A percentile compares a stretch with the other conserved stretches of the same genome.
Conservation (phyloP, 1,140 invertebrate species). For the Procambarus clarkii region DNA sequence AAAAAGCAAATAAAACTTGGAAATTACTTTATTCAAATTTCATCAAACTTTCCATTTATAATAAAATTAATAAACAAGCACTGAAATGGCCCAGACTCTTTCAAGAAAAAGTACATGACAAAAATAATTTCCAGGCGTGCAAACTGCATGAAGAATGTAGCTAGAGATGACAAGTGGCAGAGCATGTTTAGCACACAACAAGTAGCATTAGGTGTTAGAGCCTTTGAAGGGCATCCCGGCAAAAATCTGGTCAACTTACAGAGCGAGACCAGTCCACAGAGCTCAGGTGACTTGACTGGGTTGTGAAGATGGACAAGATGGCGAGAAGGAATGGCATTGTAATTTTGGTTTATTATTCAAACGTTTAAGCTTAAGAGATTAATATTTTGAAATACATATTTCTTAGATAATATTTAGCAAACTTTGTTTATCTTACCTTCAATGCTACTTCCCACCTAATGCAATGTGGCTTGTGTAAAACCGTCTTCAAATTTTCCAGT, state of each 20-base stretch:
- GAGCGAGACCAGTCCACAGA: slow-evolving; percentile 20
- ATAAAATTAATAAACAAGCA: no score
- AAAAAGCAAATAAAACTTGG: background rate
- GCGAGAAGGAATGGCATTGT: background rate
- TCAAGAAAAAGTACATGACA: background rate
- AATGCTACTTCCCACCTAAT: slow-evolving; percentile 2
- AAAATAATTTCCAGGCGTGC: background rate
- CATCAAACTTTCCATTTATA: background rate
- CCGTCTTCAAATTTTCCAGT: background rate
- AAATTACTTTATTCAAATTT: background rate
- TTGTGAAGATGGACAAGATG: slow-evolving; percentile 9
- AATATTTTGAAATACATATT: background rate
- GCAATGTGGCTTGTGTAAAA: background rate
- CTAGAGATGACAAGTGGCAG: background rate
- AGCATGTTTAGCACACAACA: background rate
- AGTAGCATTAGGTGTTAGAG: background rate
- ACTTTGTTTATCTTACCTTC: slow-evolving; percentile 6
- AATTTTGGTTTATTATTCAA: background rate
- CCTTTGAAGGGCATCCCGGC: background rate
- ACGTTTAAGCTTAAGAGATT: background rate
- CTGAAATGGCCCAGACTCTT: no score
- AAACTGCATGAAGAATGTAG: background rate
- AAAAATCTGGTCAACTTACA: slow-evolving; percentile 31
- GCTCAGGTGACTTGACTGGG: slow-evolving; percentile 16
- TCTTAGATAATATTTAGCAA: background rate